phyloP scores from a whole-genome alignment of 2,113 vertebrate genomes.

The Haemorhous mexicanus region DNA sequence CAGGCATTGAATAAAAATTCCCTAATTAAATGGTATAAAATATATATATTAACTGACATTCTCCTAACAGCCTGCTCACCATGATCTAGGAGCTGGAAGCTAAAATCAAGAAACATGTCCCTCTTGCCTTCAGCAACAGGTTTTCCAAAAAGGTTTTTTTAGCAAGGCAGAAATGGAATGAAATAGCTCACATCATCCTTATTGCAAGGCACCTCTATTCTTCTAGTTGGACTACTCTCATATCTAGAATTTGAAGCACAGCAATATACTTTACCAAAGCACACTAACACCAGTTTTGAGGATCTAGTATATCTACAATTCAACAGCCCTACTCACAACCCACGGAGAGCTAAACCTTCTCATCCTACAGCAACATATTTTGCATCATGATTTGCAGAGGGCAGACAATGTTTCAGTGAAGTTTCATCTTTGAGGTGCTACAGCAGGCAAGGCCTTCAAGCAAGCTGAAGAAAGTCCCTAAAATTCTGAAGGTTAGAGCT shows the following conservation, averaged over 20 bases:
- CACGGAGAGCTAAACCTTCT: background rate
- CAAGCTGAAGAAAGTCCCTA: background rate
- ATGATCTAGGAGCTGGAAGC: background rate
- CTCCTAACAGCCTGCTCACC: background rate
- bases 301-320: background rate
- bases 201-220: background rate
- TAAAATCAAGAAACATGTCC: background rate
- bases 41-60: background rate
- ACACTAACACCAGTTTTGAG: background rate
- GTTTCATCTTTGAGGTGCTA: background rate
- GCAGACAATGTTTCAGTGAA: background rate
- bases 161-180: background rate
- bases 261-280: background rate
- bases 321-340: background rate
- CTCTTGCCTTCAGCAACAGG: background rate
- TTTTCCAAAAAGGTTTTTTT: background rate
- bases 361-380: background rate
- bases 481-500: background rate
- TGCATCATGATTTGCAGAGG: background rate
- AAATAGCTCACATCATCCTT: background rate
- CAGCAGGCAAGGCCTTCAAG: background rate
- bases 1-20: background rate
- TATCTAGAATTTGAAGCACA: background rate
- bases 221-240: background rate
- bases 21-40: background rate